Conservation (phyloP, 2,888 invertebrate species). For the Oligia latruncula region DNA sequence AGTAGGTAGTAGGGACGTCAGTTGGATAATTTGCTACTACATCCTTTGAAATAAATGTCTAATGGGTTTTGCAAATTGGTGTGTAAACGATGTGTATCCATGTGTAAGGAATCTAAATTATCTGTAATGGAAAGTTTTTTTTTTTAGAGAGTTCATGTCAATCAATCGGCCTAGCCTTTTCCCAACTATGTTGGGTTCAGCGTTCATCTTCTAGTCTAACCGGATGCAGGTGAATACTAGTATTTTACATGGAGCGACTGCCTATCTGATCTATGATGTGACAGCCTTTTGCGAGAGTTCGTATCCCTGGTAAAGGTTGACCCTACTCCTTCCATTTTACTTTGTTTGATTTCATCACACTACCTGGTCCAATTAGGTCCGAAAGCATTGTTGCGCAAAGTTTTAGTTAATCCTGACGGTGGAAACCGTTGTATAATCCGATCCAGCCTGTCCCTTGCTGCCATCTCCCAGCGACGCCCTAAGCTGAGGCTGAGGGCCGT, state of each 20-base stretch:
- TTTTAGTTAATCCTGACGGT: background rate
- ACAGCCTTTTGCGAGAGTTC: background rate
- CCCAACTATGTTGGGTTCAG: background rate
- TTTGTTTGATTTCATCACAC: background rate
- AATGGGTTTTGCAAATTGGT: conserved; percentile 29
- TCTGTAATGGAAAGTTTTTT: background rate
- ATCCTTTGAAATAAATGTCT: conserved; percentile 23
- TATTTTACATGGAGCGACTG: background rate
- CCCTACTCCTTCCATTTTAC: background rate
- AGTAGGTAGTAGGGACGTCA: conserved; percentile 21
- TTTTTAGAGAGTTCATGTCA: background rate
- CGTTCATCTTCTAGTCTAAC: background rate
- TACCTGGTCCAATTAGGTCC: too few relatives aligned
- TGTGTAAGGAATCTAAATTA: background rate
- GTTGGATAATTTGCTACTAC: conserved; percentile 35
- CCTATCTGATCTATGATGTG: background rate
- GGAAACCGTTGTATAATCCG: background rate
- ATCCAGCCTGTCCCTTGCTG: background rate
- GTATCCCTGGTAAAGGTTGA: too few relatives aligned
- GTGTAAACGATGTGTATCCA: background rate
- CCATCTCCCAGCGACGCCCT: background rate
- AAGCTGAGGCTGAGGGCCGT: background rate
- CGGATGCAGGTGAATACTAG: background rate
- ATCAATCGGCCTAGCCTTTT: background rate
- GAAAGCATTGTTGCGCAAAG: background rate